These are phyloP conservation scores for Metopia argyrocephala DNA, from an alignment of 2,888 invertebrate genomes.

Conservation along the genomic window DNA sequence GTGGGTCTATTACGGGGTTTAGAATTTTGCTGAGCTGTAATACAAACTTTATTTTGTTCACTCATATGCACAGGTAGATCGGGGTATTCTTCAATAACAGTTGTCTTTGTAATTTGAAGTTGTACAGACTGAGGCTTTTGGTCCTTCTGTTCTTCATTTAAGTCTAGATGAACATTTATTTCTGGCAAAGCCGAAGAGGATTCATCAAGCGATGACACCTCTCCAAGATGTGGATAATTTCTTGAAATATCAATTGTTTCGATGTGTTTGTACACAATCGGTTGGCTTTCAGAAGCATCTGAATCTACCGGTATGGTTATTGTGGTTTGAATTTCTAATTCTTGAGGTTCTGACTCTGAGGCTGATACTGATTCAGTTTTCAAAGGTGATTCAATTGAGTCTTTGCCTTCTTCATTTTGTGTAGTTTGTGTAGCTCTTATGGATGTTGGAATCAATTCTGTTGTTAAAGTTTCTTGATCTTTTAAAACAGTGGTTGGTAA, in stretches of 20 bases:
- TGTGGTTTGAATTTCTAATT: conserved; percentile 80
- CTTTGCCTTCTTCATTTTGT: conserved; percentile 60
- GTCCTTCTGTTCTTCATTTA: conserved; percentile 53
- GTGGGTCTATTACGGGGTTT: conserved; percentile 74
- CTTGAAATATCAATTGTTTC: conserved; percentile 72
- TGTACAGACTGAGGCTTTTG: conserved; percentile 69
- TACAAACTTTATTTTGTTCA: conserved; percentile 73
- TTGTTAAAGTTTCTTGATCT: conserved; percentile 68
- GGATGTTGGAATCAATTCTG: conserved; percentile 66
- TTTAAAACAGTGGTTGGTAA: conserved; percentile 65
- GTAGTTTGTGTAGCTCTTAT: conserved; percentile 75
- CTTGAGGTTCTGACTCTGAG: conserved; percentile 76
- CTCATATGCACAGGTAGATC: conserved; percentile 69
- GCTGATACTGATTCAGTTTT: conserved; percentile 70
- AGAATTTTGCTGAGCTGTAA: conserved; percentile 68
- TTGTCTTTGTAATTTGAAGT: conserved; percentile 74
- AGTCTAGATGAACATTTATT: conserved; percentile 71
- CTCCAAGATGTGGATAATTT: not conserved
- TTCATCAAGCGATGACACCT: conserved; percentile 50
- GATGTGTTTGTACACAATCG: conserved; percentile 73
- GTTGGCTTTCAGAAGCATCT: conserved; percentile 75
- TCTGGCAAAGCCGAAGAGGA: conserved; percentile 74
- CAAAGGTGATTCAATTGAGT: conserved; percentile 62
- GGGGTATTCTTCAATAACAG: conserved; percentile 72
- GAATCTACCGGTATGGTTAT: conserved; percentile 81